Evolutionary conservation across 1,140 invertebrate species (phyloP).

Genomic region (Trachymyrmex septentrionalis): DNA sequence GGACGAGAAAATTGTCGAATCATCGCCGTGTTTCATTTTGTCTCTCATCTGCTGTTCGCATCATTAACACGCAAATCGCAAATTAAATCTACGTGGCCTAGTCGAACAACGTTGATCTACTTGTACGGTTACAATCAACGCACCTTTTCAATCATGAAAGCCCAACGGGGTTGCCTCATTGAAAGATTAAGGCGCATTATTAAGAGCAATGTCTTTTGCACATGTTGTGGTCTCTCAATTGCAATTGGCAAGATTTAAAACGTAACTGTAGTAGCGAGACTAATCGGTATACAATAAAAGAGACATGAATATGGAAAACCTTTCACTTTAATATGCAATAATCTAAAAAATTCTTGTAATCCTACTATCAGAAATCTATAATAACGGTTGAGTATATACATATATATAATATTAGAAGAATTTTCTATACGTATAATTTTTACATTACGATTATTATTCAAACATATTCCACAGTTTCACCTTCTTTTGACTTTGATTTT

Average conservation of each 20-base stretch:
- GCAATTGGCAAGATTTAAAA: constrained; percentile 14
- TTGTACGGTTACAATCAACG: constrained; percentile 15
- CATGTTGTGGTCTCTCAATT: constrained; percentile 41
- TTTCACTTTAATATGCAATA: constrained; percentile 40
- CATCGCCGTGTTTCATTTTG: constrained; percentile 30
- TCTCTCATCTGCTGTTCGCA: constrained; percentile 20
- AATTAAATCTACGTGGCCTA: constrained; percentile 53
- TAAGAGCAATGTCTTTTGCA: constrained; percentile 45
- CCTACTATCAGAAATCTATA: neutral
- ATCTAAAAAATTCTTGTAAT: constrained; percentile 24
- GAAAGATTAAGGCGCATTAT: constrained; percentile 64
- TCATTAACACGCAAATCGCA: constrained; percentile 51
- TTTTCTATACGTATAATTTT: neutral
- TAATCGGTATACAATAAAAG: constrained; percentile 42
- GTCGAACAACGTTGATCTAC: constrained; percentile 41
- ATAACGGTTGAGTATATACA: neutral
- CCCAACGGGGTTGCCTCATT: constrained; percentile 61
- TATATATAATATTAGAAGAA: neutral
- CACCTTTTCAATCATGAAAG: constrained; percentile 35
- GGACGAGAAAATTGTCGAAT: constrained; percentile 48
- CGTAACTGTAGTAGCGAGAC: constrained; percentile 37
- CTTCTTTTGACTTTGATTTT: neutral
- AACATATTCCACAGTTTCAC: neutral
- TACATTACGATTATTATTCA: neutral
- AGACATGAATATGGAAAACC: neutral